Base-by-base conservation (phyloP, 2,113 vertebrate genomes). In the Gopherus evgoodei region DNA sequence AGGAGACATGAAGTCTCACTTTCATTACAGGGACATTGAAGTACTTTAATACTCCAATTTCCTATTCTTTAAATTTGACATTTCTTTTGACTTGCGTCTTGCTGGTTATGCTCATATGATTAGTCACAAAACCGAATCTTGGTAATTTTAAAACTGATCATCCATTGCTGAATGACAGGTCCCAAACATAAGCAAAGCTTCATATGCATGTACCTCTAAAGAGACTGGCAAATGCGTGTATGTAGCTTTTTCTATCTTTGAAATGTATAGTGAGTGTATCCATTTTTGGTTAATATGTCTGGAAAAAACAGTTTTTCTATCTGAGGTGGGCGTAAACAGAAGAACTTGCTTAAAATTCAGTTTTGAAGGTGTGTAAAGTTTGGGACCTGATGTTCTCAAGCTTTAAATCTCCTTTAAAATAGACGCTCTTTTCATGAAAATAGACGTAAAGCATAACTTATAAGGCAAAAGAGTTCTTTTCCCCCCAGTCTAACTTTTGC, bases 251-350 rank as follows among this genome's bases (percentile, higher is more conserved):
- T 85, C 44, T 62, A 4, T 49, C 42, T 92, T 78, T 47, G 42
- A 78, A 80, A 83, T 93, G 1, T 87, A 16, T 31, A 52, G 49
- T 35, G 17, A 87, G 5, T 11, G 19, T 86, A 1, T 35, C 95
- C 49, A 76, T 93, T 84, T 90, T 86, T 83, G 22, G 65, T 92
- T 78, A 76, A 35, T 90, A n/a, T 90, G 83, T 54, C 25, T 50
- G 86, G 83, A 81, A 17, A 7, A 86, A 59, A 21, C 3, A 44
- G 6, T 8, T 88, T 89, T 90, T 38, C 42, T 47, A 11, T 89
- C 81, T 93, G 80, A 93, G 4, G 87, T 86, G 90, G 16, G 81
- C 89, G 1, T n/a, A 84, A 29, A 81, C 90, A 6, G 35, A 29
- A 31, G 85, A 54, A 59, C 25, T 47, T 81, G 31, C 14, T 53